phyloP scores from a whole-genome alignment of 2,888 invertebrate genomes.

The Epinotia nisella region DNA sequence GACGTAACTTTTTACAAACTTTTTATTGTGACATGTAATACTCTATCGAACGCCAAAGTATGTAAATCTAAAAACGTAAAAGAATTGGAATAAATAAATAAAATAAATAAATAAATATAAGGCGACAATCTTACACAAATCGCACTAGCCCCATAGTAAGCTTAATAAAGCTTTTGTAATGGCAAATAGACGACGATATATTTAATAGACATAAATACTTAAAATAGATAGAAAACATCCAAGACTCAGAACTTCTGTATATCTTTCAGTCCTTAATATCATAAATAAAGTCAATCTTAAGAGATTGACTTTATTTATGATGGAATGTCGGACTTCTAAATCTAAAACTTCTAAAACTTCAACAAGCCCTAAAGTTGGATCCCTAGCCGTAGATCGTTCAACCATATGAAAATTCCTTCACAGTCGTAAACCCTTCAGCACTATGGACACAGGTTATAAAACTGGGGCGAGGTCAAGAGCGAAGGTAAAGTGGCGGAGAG shows the following conservation, averaged over 20 bases:
- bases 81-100: too few species aligned
- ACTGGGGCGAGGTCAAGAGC: constrained; percentile 19
- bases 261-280: background rate
- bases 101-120: too few species aligned
- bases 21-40: background rate
- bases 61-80: background rate
- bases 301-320: too few species aligned
- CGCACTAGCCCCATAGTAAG: too few species aligned
- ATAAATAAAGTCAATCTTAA: background rate
- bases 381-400: background rate
- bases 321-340: background rate
- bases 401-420: constrained; percentile 8
- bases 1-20: background rate
- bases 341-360: too few species aligned
- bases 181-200: too few species aligned
- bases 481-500: constrained; percentile 24
- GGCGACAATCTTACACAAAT: too few species aligned
- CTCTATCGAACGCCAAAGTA: background rate
- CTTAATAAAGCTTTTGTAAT: too few species aligned
- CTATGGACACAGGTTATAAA: constrained; percentile 21
- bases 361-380: background rate
- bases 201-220: too few species aligned
- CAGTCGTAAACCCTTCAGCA: constrained; percentile 6
- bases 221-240: too few species aligned
- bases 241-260: background rate